These are phyloP conservation scores for Distichodus sexfasciatus DNA, from an alignment of 2,797 vertebrate genomes.

Conservation along the genomic window DNA sequence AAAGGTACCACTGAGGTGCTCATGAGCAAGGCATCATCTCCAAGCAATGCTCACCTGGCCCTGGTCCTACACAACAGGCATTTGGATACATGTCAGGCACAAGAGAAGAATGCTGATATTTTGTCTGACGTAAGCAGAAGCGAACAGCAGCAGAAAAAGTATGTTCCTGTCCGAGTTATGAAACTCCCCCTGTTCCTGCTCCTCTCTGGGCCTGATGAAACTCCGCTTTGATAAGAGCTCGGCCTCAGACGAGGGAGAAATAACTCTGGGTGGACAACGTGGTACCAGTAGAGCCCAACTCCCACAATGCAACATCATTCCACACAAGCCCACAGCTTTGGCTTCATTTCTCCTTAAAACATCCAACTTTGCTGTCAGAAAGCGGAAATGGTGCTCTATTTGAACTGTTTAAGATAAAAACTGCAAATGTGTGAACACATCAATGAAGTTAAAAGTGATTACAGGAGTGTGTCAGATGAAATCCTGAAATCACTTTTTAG, in stretches of 20 bases:
- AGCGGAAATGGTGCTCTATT: not conserved
- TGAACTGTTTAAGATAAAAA: slow-evolving; percentile 1
- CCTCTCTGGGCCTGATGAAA: slow-evolving; percentile 26
- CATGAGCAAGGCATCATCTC: no score
- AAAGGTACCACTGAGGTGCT: no score
- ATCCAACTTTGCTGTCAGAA: not conserved
- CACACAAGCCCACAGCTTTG: slow-evolving; percentile 31
- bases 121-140: slow-evolving; percentile 41
- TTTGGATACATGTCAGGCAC: not conserved
- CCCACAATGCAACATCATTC: slow-evolving; percentile 17
- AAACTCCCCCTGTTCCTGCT: slow-evolving; percentile 30
- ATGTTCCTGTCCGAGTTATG: slow-evolving; percentile 36
- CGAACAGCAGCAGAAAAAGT: slow-evolving; percentile 18
- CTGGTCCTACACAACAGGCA: no score
- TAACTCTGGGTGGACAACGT: slow-evolving; percentile 31
- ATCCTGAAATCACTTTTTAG: no score
- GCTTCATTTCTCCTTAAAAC: slow-evolving; percentile 19
- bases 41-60: no score
- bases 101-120: slow-evolving; percentile 12
- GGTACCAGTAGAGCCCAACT: slow-evolving; percentile 20
- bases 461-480: no score
- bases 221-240: slow-evolving; percentile 19
- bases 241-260: slow-evolving; percentile 8
- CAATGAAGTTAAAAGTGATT: no score
- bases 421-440: not conserved